These are phyloP conservation scores for Tricholaema leucomelas DNA, from an alignment of 2,113 vertebrate species.

Conservation along the genomic window DNA sequence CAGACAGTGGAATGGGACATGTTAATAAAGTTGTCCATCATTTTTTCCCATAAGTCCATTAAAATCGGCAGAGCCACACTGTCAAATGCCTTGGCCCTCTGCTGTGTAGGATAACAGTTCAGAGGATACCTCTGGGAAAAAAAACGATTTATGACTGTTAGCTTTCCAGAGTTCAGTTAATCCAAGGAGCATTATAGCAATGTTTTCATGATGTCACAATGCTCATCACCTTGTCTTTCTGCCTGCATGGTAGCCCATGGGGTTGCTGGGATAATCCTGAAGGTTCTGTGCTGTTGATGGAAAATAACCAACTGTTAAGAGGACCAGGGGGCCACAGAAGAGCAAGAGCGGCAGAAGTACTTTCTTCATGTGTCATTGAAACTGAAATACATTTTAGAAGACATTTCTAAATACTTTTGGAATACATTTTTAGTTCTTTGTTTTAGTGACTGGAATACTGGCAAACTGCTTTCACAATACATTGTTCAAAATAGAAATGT, in stretches of 20 bases:
- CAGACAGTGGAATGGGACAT: background rate
- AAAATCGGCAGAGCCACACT: background rate
- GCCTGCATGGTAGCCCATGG: accelerated
- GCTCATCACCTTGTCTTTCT: background rate
- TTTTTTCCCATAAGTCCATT: background rate
- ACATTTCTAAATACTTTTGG: background rate
- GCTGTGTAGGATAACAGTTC: background rate
- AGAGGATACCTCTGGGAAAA: background rate
- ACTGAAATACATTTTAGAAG: background rate
- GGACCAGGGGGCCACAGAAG: background rate
- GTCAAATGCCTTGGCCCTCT: background rate
- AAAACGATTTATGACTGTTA: background rate
- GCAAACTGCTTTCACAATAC: accelerated
- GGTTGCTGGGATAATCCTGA: background rate
- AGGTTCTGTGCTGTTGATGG: background rate
- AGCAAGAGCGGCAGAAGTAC: background rate
- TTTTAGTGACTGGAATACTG: background rate
- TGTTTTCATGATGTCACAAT: background rate
- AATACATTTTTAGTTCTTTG: background rate
- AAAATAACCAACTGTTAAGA: background rate
- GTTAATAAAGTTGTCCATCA: background rate
- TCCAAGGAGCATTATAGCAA: background rate
- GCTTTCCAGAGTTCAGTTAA: background rate
- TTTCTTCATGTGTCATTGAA: background rate
- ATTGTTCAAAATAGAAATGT: background rate